phyloP scores from a whole-genome alignment of 2,797 vertebrate species.

The Propithecus deckenii region DNA sequence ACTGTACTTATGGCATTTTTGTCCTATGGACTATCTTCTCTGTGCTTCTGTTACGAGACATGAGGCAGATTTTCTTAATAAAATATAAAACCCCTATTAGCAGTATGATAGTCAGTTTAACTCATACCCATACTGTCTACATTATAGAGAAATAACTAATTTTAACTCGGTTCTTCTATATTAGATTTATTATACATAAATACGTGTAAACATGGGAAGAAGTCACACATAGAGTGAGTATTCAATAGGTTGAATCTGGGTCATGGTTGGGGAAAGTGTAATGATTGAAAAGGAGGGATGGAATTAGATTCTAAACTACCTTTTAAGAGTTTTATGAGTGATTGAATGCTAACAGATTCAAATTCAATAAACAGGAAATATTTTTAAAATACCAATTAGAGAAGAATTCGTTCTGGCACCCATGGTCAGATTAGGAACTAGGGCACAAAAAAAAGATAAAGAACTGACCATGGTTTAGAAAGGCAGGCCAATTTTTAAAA shows the following conservation, averaged over 20 bases:
- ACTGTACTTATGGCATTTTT: conserved; percentile 80
- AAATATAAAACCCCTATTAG: conserved; percentile 80
- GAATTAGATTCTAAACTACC: background rate
- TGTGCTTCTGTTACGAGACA: conserved; percentile 85
- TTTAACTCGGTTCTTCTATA: conserved; percentile 40
- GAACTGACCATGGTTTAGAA: background rate
- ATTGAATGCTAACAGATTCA: background rate
- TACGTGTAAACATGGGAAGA: background rate
- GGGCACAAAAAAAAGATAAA: background rate
- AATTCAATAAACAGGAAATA: conserved; percentile 19
- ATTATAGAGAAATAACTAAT: conserved; percentile 68
- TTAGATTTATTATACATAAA: background rate
- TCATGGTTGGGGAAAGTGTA: background rate
- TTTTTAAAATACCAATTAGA: background rate
- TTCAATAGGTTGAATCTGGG: background rate
- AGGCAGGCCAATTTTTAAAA: background rate
- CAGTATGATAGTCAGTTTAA: conserved; percentile 83
- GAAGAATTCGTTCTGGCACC: background rate
- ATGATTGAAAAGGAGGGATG: background rate
- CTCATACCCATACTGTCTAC: conserved; percentile 77
- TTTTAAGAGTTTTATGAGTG: background rate
- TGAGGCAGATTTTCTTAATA: conserved; percentile 88
- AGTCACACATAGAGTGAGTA: background rate
- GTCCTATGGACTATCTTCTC: conserved; percentile 83
- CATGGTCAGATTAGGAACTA: background rate